Base-by-base conservation (phyloP, 2,888 invertebrate species). In the Drosophila melanosoma region DNA sequence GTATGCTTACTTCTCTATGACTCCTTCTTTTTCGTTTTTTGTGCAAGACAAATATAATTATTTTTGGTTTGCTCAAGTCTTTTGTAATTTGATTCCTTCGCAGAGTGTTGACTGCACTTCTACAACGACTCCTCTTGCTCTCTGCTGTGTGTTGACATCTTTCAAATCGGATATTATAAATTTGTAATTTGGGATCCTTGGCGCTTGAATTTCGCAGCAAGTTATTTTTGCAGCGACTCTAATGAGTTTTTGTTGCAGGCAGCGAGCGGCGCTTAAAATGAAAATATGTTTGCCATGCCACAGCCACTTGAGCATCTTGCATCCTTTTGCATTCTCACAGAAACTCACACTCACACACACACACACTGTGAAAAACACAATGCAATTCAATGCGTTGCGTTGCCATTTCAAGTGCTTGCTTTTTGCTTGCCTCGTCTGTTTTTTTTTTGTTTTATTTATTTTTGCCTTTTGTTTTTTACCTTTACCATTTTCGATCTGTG, bases 131-230 rank as follows among this genome's bases (percentile, higher is more conserved):
- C 11, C 20, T 2, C 29, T 10, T 38, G 17, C 6, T 4, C 23
- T 15, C 32, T n/a, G n/a, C 32, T 32, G 65, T 62, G 32, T 57
- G 33, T 59, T 61, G 51, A 12, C 48, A 51, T 61, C 70, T 53
- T 23, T 58, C 29, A 33, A 52, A 68, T 52, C 90, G 90, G 90
- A 90, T 86, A 90, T 86, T 82, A 90, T 90, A 86, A 90, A 90
- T 90, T 86, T 82, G 86, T 89, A 90, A 86, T 86, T 86, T 85
- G 59, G 70, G 71, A 69, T 79, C 68, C 70, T 48, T 68, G 69
- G 51, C 59, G 35, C 48, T 59, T 63, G 64, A 61, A 33, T 67
- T 70, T 62, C 20, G 76, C 70, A 75, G 62, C 54, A 33, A 72
- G 81, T 74, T 76, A 78, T 83, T 76, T 86, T 80, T 71, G 58